Percentiles rank a stretch among this genome's conserved stretches.
Evolutionary conservation across 1,140 invertebrate species (phyloP).

Genomic region (Zaprionus davidi): DNA sequence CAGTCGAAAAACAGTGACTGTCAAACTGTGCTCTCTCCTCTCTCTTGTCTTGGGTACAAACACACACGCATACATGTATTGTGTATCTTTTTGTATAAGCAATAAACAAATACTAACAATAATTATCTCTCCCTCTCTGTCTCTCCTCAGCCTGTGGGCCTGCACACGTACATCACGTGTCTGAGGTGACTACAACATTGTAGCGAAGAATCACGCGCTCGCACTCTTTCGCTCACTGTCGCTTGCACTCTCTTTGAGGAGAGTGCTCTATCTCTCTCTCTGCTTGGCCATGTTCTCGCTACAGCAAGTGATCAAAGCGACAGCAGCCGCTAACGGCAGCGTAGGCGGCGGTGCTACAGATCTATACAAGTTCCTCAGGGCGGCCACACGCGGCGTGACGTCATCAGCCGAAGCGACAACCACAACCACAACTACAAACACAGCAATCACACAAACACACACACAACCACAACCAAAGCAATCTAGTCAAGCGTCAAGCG

Average conservation of each 20-base stretch:
- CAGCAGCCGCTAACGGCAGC: conserved; percentile 33
- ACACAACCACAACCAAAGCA: conserved; percentile 46
- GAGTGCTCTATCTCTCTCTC: conserved; percentile 7
- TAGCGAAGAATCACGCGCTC: conserved; percentile 59
- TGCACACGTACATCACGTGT: conserved; percentile 60
- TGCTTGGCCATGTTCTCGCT: conserved; percentile 63
- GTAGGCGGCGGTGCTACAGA: conserved; percentile 31
- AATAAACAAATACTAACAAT: conserved; percentile 29
- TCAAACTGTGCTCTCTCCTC: conserved; percentile 22
- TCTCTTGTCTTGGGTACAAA: conserved; percentile 12
- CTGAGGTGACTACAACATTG: conserved; percentile 49
- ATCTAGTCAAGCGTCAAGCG: conserved; percentile 66
- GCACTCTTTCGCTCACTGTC: conserved; percentile 20
- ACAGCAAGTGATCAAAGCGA: conserved; percentile 77
- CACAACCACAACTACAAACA: conserved; percentile 32
- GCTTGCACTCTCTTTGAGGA: conserved; percentile 9
- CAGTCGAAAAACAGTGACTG: conserved; percentile 1
- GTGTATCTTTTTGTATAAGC: conserved; percentile 30
- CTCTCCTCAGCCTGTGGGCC: conserved; percentile 23
- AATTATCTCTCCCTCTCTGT: conserved; percentile 4
- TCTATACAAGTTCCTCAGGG: conserved; percentile 47
- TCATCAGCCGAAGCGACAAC: conserved; percentile 43
- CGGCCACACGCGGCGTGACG: conserved; percentile 50
- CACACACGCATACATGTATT: conserved; percentile 1
- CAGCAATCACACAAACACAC: conserved; percentile 18